phyloP scores from a whole-genome alignment of 2,113 vertebrate genomes.

The Mola mola region DNA sequence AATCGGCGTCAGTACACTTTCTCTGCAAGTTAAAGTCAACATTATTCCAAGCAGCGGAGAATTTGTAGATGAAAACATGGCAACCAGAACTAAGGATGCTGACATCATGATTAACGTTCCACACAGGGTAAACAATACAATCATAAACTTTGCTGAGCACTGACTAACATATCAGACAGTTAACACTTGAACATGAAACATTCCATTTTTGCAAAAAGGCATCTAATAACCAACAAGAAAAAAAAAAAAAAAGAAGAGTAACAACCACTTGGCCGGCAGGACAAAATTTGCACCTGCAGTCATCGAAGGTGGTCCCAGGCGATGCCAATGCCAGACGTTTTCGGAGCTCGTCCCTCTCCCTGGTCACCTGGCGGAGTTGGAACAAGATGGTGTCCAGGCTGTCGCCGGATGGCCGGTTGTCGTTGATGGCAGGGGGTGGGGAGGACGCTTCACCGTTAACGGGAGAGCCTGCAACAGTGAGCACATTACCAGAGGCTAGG shows the following conservation, averaged over 20 bases:
- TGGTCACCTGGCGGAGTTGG: slow-evolving; percentile 94
- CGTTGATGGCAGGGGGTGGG: slow-evolving; percentile 87
- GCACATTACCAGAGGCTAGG: slow-evolving; percentile 53
- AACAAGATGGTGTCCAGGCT: slow-evolving; percentile 91
- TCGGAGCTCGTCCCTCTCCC: slow-evolving; percentile 95
- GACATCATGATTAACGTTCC: slow-evolving; percentile 1
- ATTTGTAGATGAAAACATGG: slow-evolving; percentile 23
- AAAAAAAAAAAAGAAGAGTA: background rate
- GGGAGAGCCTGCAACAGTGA: slow-evolving; percentile 86
- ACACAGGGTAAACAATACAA: slow-evolving; percentile 24
- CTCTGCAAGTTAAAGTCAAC: slow-evolving; percentile 24
- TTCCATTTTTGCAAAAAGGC: slow-evolving; percentile 12
- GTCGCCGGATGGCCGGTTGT: slow-evolving; percentile 88
- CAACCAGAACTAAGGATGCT: slow-evolving; percentile 4
- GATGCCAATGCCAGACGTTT: slow-evolving; percentile 93
- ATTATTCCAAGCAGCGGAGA: slow-evolving; percentile 22
- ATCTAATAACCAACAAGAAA: too few relatives aligned
- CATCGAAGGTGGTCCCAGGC: slow-evolving; percentile 93
- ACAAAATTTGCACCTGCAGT: slow-evolving; percentile 88
- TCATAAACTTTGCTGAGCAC: slow-evolving; percentile 6
- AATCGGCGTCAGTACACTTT: slow-evolving; percentile 10
- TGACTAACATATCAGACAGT: slow-evolving; percentile 10
- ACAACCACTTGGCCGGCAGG: slow-evolving; percentile 38
- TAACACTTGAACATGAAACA: background rate
- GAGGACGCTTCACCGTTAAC: slow-evolving; percentile 90